Base-by-base conservation (phyloP, 1,140 invertebrate genomes). In the Latrodectus geometricus region DNA sequence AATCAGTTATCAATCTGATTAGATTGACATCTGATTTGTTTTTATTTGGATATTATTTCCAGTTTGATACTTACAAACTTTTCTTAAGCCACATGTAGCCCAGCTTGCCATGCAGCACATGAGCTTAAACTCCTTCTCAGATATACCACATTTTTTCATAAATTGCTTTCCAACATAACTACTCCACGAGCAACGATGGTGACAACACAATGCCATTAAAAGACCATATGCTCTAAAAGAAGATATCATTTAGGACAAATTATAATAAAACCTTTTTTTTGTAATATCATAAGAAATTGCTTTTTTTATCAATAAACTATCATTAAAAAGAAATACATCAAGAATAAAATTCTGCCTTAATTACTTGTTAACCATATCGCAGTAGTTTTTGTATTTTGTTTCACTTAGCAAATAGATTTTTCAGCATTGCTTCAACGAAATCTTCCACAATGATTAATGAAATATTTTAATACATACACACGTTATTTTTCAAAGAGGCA, bases 201-300 rank as follows among this genome's bases (percentile, higher is more conserved):
- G 96, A 91, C 96, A 97, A 90, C 96, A 97, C 17, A 96, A 94
- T 5, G 96, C 96, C 90, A 97, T 93, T 15, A 95, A 90, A 17
- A 95, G 89, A 7, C 95, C 96, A 72, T 90, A 88, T 5, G 78
- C 68, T 20, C 75, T 88, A 21, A 17, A 15, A 15, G 8, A 9
- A 77, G 15, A 77, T 69, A 74, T 2, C 70, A 54, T 20, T 66
- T 49, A 3, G 35, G 35, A 35, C 35, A 35, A 35, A 4, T 65
- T 65, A 65, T n/a, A 4, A 65, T 15, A n/a, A 65, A 65, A 12
- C 56, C 1, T 1, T n/a, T 65, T 65, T 65, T 65, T 65, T 65
- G 12, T 7, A 65, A n/a, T 65, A 15, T 2, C 7, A 65, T 3
- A n/a, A 65, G 0, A 65, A 15, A 15, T 14, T 4, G n/a, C 14